Evolutionary conservation across 2,113 vertebrate genomes (phyloP).

Genomic region (Butorides virescens): DNA sequence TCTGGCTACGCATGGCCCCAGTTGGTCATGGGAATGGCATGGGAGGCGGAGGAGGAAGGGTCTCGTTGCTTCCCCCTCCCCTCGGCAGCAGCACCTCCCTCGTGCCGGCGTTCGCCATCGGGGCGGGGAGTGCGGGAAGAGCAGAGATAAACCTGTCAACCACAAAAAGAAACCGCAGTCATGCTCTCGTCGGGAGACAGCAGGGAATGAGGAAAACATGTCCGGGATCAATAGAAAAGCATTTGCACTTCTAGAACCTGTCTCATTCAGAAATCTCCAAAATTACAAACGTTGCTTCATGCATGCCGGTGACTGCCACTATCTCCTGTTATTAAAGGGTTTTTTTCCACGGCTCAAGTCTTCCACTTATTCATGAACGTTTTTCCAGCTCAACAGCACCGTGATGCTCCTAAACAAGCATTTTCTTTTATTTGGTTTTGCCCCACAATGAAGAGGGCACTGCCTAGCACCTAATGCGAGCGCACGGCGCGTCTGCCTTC

Average conservation of each 20-base stretch:
- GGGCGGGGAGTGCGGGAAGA: not conserved
- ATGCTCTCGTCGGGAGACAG: rapidly evolving
- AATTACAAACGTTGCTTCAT: not conserved
- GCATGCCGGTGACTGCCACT: not conserved
- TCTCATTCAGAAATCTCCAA: not conserved
- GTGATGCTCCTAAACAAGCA: not conserved
- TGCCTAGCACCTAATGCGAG: too few relatives aligned
- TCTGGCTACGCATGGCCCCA: not conserved
- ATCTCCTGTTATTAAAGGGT: rapidly evolving
- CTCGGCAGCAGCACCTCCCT: not conserved
- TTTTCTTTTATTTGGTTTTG: not conserved
- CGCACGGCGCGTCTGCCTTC: rapidly evolving
- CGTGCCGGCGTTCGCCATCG: not conserved
- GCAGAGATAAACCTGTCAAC: not conserved
- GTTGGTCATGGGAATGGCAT: rapidly evolving
- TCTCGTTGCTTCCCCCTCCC: not conserved
- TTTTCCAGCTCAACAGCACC: not conserved
- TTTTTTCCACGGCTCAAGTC: not conserved
- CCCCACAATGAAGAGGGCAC: rapidly evolving
- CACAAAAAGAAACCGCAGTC: not conserved
- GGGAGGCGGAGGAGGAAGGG: rapidly evolving
- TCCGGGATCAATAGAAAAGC: not conserved
- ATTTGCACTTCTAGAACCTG: not conserved
- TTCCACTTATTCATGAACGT: not conserved
- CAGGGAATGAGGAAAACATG: not conserved